Base-by-base conservation (phyloP, 37 sponge, comb jelly and placozoan species). In the Halichondria panicea region DNA sequence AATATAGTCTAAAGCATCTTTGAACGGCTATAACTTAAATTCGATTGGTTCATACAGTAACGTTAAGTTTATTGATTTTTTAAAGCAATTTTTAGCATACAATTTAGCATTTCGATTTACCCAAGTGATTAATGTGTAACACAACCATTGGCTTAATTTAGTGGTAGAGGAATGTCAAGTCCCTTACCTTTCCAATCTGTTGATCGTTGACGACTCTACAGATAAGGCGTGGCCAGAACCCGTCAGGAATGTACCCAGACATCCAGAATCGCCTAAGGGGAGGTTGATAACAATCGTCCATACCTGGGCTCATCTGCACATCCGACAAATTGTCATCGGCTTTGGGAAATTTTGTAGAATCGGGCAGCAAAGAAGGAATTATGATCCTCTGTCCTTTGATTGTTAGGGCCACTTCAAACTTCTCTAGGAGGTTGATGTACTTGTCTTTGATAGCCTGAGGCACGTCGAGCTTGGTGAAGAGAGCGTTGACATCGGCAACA, bases 161-260 rank as follows among this genome's bases (percentile, higher is more conserved):
- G 8, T 78, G 50, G 4, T 36, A 39, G 24, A 67, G 4, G 6
- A 40, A 39, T 24, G 40, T 25, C 30, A 81, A 65, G 36, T 30
- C 35, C 11, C 74, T 41, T 21, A 74, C 68, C 55, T 70, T 58
- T 13, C 65, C 65, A 3, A 94, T 82, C 13, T 74, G 78, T 2
- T 81, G 69, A 70, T 95, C 93, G 11, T 60, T 81, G 12, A 81
- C 75, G 0, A 95, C 43, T 15, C 96, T 65, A 62, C 91, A 95
- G 34, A 95, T 79, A 21, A 95, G 84, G 0, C 96, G 57, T 1
- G 96, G 96, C 96, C 96, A 95, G 55, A 91, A 95, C 28, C 96
- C 96, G 25, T 79, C 70, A 0, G 92, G 91, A 24, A 94, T 74
- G 74, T 77, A 88, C 30, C 76, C 56, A 21, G 82, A 65, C 32